Evolutionary conservation across 2,797 vertebrate species (phyloP).

Genomic region (Emys orbicularis): DNA sequence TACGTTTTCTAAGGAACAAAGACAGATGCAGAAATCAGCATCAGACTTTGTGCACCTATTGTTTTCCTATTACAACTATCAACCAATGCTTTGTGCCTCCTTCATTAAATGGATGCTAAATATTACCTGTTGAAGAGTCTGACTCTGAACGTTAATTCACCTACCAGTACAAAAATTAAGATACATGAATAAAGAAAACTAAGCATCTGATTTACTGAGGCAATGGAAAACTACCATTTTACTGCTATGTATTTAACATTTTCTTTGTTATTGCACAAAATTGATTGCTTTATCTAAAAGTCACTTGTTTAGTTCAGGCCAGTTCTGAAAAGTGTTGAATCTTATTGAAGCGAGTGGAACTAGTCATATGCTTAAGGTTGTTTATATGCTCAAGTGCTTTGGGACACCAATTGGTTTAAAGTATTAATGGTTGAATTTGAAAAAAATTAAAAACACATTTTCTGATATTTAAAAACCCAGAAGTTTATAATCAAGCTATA

Average conservation of each 20-base stretch:
- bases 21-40: conserved; percentile 23
- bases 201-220: not conserved
- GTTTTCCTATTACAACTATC: not conserved
- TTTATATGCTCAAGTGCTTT: not conserved
- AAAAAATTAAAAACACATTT: not conserved
- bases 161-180: not conserved
- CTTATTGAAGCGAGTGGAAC: not conserved
- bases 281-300: not conserved
- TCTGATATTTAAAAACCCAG: not conserved
- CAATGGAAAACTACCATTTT: not conserved
- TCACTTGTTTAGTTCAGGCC: not conserved
- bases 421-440: not conserved
- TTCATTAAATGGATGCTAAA: conserved; percentile 6
- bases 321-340: not conserved
- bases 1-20: conserved; percentile 30
- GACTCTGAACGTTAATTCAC: not conserved
- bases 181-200: not conserved
- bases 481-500: not conserved
- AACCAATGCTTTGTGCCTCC: not conserved
- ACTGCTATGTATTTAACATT: not conserved
- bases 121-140: conserved; percentile 3
- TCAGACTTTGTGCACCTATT: not conserved
- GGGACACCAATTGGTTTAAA: not conserved
- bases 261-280: not conserved
- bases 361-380: not conserved